These are phyloP conservation scores for Lepisosteus osseus DNA, from an alignment of 2,113 vertebrate species.

Conservation along the genomic window DNA sequence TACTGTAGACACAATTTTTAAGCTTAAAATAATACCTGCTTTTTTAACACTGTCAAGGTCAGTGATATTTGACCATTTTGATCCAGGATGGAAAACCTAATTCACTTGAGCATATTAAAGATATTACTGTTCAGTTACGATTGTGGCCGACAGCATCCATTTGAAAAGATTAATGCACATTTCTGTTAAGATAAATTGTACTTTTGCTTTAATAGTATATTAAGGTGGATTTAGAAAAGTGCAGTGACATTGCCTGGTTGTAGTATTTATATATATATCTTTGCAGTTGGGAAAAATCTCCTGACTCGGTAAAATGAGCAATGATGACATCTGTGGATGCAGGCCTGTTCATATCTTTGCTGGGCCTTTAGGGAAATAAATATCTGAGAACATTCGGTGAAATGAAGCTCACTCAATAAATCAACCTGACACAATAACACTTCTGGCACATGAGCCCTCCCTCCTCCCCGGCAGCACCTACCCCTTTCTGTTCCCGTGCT, in stretches of 20 bases:
- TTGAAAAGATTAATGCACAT: too few species aligned
- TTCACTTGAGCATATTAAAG: too few species aligned
- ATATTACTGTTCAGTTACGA: too few species aligned
- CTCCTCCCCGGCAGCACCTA: conserved; percentile 87
- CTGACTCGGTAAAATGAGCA: conserved; percentile 99
- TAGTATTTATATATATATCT: conserved; percentile 82
- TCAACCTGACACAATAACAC: conserved; percentile 99
- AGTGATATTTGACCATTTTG: too few species aligned
- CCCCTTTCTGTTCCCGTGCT: conserved; percentile 88
- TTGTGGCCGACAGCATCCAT: too few species aligned
- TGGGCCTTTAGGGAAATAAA: conserved; percentile 99
- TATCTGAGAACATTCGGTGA: conserved; percentile 99
- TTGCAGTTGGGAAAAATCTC: conserved; percentile 92
- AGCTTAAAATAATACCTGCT: too few species aligned
- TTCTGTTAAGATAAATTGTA: too few species aligned
- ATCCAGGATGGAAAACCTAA: too few species aligned
- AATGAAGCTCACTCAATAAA: conserved; percentile 99
- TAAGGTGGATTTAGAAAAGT: conserved; percentile 20
- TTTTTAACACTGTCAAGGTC: too few species aligned
- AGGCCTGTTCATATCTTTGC: conserved; percentile 99
- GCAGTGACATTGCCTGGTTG: conserved; percentile 79
- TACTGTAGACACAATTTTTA: too few species aligned
- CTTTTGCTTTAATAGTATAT: too few species aligned
- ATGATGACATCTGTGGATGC: conserved; percentile 99
- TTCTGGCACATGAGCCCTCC: conserved; percentile 95